Base-by-base conservation (phyloP, 2,888 invertebrate species). In the Drosophila neonasuta region DNA sequence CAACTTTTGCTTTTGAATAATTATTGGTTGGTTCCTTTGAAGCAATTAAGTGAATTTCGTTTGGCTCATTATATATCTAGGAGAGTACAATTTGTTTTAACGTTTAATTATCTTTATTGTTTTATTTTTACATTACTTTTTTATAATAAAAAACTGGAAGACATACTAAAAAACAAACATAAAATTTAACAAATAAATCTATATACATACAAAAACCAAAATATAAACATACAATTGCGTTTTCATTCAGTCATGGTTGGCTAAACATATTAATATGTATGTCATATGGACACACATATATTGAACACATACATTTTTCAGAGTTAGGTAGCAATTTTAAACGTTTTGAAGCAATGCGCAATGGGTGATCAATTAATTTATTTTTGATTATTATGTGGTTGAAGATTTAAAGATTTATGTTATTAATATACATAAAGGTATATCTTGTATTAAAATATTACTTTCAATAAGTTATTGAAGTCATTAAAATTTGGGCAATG, bases 71-170 rank as follows among this genome's bases (percentile, higher is more conserved):
- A 69, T 49, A 58, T 65, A 76, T 74, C 68, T 71, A 81, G 75
- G 50, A 66, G 70, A 81, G 81, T 83, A 81, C 81, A 83, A 80
- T 72, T 79, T 81, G 78, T 83, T 80, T 81, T 70, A 71, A 63
- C 61, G 59, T 66, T 73, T 80, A 66, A 69, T 75, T 79, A 76
- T 65, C 36, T 79, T 82, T 75, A 73, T 82, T 82, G 77, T 83
- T 81, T 75, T 58, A 66, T 77, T 55, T 74, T 80, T 74, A 66
- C 68, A 72, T 68, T 63, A 64, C 68, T 36, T 36, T 36, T 36
- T 36, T 36, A 36, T 36, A 50, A 50, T 1, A 60, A 70, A 74
- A 68, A 60, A 58, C 74, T 80, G 80, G 82, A 82, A 69, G 72
- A 80, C 68, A 79, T 71, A 65, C 34, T 58, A 82, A 75, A 69